phyloP scores from a whole-genome alignment of 2,888 invertebrate species.

The Rhagium mordax region DNA sequence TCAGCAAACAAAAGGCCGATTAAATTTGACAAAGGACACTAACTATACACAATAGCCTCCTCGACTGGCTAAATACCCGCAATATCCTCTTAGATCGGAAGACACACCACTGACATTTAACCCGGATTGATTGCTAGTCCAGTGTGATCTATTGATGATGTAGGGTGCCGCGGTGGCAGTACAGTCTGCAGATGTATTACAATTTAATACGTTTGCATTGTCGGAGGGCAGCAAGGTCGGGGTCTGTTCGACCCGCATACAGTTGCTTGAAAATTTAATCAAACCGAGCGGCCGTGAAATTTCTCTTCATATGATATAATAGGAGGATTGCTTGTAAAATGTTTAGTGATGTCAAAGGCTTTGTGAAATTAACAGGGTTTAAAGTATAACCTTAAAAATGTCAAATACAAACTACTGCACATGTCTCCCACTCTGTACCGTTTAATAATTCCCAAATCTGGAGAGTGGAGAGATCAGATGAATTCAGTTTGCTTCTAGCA shows the following conservation, averaged over 20 bases:
- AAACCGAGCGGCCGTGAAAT: background rate
- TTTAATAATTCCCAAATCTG: too few relatives aligned
- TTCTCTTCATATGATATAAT: too few relatives aligned
- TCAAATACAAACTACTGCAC: too few relatives aligned
- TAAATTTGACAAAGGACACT: slow-evolving; percentile 27
- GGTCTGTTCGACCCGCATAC: background rate
- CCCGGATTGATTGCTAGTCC: slow-evolving; percentile 23
- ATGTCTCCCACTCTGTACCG: too few relatives aligned
- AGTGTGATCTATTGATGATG: slow-evolving; percentile 10
- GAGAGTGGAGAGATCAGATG: too few relatives aligned
- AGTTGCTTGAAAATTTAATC: background rate
- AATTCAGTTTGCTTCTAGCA: too few relatives aligned
- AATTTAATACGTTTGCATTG: slow-evolving; percentile 5
- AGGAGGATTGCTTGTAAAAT: too few relatives aligned
- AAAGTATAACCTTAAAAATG: too few relatives aligned
- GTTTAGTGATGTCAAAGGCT: too few relatives aligned
- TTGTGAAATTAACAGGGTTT: too few relatives aligned
- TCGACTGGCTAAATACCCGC: slow-evolving; percentile 27
- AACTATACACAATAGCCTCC: slow-evolving; percentile 22
- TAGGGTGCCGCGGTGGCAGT: slow-evolving; percentile 1
- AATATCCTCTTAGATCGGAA: slow-evolving; percentile 21
- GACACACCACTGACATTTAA: slow-evolving; percentile 20
- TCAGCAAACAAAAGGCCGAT: slow-evolving; percentile 25
- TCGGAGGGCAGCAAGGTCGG: background rate
- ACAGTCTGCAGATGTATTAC: slow-evolving; percentile 6